Evolutionary conservation across 2,888 invertebrate genomes (phyloP).

Genomic region (Hipparchia sbordonii): DNA sequence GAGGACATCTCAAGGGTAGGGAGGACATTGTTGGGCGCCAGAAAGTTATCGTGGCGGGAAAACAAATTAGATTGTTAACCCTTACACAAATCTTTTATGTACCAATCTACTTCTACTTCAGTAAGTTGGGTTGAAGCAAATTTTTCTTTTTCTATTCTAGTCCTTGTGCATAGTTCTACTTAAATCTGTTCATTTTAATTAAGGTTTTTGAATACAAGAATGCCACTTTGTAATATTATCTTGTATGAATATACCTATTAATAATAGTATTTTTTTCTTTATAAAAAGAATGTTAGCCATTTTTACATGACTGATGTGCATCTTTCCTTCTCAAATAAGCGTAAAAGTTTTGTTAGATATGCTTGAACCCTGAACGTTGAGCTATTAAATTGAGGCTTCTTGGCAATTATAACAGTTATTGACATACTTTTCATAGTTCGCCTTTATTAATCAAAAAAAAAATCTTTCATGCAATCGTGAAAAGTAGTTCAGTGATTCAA

Average conservation of each 20-base stretch:
- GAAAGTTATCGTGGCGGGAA: slow-evolving; percentile 17
- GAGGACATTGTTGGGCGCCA: slow-evolving; percentile 30
- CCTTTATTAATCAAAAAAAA: background rate
- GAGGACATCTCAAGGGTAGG: slow-evolving; percentile 28
- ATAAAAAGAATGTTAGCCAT: no score
- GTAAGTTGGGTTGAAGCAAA: background rate
- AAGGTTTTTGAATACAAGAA: no score
- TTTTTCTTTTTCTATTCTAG: no score
- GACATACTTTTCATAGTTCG: background rate
- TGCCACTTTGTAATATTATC: no score
- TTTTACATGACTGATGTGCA: no score
- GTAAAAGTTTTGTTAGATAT: no score
- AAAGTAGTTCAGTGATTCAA: background rate
- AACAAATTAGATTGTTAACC: slow-evolving; percentile 26
- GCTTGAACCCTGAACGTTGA: no score
- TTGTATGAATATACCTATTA: no score
- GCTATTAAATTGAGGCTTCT: no score
- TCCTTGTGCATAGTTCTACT: background rate
- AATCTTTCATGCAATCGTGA: background rate
- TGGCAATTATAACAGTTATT: no score
- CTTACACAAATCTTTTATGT: slow-evolving; percentile 1
- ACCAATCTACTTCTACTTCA: background rate
- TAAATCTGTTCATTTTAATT: background rate
- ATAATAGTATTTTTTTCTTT: no score
- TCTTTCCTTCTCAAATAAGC: no score